Evolutionary conservation across 2,113 vertebrate species (phyloP).

Genomic region (Ptilonorhynchus violaceus): DNA sequence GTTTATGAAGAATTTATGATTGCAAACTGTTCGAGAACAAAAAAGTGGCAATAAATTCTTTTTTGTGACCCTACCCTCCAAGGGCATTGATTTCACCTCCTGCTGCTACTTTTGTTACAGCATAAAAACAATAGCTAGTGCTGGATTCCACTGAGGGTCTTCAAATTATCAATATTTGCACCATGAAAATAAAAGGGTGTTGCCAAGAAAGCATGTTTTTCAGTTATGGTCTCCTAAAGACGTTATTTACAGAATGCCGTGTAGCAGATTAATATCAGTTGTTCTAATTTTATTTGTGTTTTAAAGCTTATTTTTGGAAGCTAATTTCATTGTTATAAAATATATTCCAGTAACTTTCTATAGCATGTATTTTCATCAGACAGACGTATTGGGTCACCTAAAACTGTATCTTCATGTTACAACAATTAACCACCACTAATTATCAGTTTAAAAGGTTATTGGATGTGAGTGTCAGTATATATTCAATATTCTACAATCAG

Average conservation of each 20-base stretch:
- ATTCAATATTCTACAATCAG: conserved; percentile 42
- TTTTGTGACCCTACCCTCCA: conserved; percentile 88
- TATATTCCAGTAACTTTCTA: conserved; percentile 35
- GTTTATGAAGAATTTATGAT: conserved; percentile 97
- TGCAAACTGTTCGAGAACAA: conserved; percentile 93
- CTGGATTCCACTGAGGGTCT: conserved; percentile 81
- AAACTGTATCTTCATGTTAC: conserved; percentile 4
- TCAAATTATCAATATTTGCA: conserved; percentile 88
- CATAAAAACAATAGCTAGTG: conserved; percentile 84
- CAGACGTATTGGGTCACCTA: background rate
- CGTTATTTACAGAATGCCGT: conserved; percentile 58
- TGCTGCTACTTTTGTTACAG: conserved; percentile 86
- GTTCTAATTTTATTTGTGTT: conserved; percentile 69
- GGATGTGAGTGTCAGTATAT: conserved; percentile 18
- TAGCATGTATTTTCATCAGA: background rate
- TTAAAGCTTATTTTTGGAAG: conserved; percentile 63
- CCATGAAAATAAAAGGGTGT: conserved; percentile 75
- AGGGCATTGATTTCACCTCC: conserved; percentile 89
- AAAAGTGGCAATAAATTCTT: conserved; percentile 95
- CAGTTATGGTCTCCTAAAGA: conserved; percentile 66
- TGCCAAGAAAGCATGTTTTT: conserved; percentile 68
- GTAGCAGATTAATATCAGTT: conserved; percentile 61
- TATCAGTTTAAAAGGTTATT: conserved; percentile 43
- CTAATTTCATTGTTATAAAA: conserved; percentile 48
- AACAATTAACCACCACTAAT: conserved; percentile 26